Percentiles rank a stretch among this genome's conserved stretches.
Evolutionary conservation across 2,113 vertebrate genomes (phyloP).

Genomic region (Mus spicilegus): DNA sequence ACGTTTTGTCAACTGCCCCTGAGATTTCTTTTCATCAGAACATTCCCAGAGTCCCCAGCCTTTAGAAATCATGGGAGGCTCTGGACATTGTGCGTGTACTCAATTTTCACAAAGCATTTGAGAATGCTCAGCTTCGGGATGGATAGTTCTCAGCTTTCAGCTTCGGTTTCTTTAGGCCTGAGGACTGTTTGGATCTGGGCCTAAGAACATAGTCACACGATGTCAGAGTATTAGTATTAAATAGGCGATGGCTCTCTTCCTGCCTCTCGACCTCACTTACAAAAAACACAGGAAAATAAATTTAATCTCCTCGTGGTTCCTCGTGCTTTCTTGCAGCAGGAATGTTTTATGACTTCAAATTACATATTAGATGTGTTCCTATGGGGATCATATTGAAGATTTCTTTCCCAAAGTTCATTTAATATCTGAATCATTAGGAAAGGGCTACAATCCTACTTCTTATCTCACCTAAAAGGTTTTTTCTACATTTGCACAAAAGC

Average conservation of each 20-base stretch:
- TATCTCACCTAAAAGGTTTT: conserved; percentile 20
- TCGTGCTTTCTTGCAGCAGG: conserved; percentile 15
- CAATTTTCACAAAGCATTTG: conserved; percentile 66
- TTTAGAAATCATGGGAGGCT: conserved; percentile 61
- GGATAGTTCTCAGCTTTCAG: conserved; percentile 74
- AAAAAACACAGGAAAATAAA: conserved; percentile 69
- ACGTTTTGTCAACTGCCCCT: neutral
- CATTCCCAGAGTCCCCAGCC: conserved; percentile 6
- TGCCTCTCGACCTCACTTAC: conserved; percentile 59
- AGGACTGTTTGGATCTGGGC: conserved; percentile 57
- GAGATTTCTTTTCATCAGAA: conserved; percentile 35
- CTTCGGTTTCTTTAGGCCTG: conserved; percentile 51
- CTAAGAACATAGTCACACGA: conserved; percentile 70
- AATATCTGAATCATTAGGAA: conserved; percentile 56
- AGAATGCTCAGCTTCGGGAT: conserved; percentile 33
- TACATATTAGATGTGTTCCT: conserved; percentile 71
- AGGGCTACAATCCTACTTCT: conserved; percentile 60
- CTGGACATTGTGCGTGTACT: neutral
- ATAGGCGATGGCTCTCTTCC: conserved; percentile 49
- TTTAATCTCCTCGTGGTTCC: conserved; percentile 67
- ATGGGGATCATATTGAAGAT: conserved; percentile 55
- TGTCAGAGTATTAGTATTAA: conserved; percentile 71
- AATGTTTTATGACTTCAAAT: conserved; percentile 70
- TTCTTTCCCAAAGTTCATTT: conserved; percentile 64
- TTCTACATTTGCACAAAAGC: conserved; percentile 42